Evolutionary conservation across 1,140 invertebrate species (phyloP).

Genomic region (Diorhabda sublineata): DNA sequence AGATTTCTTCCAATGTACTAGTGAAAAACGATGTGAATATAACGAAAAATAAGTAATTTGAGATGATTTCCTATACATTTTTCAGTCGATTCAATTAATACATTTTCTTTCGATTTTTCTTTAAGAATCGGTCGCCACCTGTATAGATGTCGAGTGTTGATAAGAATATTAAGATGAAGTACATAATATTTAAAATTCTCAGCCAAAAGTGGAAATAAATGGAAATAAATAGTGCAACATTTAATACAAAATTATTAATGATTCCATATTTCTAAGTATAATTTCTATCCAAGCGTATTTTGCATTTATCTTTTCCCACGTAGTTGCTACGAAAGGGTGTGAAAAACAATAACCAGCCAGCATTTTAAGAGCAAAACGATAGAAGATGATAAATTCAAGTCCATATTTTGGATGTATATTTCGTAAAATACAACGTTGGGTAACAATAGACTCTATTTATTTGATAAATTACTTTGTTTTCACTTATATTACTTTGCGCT

Average conservation of each 20-base stretch:
- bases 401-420: constrained; percentile 40
- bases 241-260: constrained; percentile 44
- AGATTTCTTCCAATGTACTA: no score
- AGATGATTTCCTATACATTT: no score
- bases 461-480: constrained; percentile 45
- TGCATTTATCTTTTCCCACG: constrained; percentile 18
- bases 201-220: constrained; percentile 33
- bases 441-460: constrained; percentile 45
- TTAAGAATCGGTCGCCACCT: no score
- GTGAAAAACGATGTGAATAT: no score
- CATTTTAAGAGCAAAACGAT: constrained; percentile 38
- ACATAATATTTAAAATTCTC: constrained; percentile 34
- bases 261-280: constrained; percentile 41
- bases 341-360: constrained; percentile 38
- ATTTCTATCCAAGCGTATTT: constrained; percentile 32
- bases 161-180: constrained; percentile 17
- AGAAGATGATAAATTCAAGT: constrained; percentile 44
- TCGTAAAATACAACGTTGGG: constrained; percentile 34
- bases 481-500: constrained; percentile 41
- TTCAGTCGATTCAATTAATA: no score
- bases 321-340: constrained; percentile 24
- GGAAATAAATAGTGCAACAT: constrained; percentile 41
- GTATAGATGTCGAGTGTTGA: no score
- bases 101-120: no score
- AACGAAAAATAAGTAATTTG: no score